Base-by-base conservation (phyloP, 2,888 invertebrate species). In the Nipponacmea schrenckii region DNA sequence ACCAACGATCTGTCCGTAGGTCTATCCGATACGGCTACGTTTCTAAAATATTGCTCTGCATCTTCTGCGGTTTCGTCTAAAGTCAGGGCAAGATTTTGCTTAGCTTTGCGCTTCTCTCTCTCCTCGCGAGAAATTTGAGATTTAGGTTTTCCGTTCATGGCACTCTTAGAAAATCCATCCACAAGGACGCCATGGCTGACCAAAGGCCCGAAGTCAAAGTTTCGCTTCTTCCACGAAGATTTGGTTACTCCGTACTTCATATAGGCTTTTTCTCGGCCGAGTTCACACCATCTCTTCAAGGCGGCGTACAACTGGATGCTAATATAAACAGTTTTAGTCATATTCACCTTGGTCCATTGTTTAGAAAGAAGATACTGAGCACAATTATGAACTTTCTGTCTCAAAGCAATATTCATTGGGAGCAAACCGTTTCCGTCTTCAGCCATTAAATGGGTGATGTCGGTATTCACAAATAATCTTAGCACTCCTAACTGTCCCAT, bases 341-440 rank as follows among this genome's bases (percentile, higher is more conserved):
- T 82, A 5, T 80, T 79, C 3, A 88, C 83, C 69, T 84, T 81
- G n/a, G 84, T 86, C 89, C 88, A 88, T 71, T 88, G 88, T 70
- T 88, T 87, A 14, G 88, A 85, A 17, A 89, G 80, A 20, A 89
- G 80, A 73, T 87, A 88, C 1, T 86, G 85, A 7, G 88, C 89
- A 70, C 87, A 87, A 27, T 84, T 80, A 70, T 84, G 84, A 66
- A 85, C 81, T 65, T 83, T 80, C 45, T 83, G 81, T 48, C 88
- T 73, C 7, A 89, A 81, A 8, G 88, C 85, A 15, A 88, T 80
- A 72, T 86, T 87, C 5, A 89, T 71, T 5, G 88, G 86, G 8
- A 84, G 84, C 12, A 87, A 79, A 17, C 81, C 85, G 64, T 84
- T 79, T 2, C 87, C 88, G 72, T 89, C 87, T 69, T 81, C 80